Conservation (phyloP, 2,113 vertebrate genomes). For the Cyrtonyx montezumae region DNA sequence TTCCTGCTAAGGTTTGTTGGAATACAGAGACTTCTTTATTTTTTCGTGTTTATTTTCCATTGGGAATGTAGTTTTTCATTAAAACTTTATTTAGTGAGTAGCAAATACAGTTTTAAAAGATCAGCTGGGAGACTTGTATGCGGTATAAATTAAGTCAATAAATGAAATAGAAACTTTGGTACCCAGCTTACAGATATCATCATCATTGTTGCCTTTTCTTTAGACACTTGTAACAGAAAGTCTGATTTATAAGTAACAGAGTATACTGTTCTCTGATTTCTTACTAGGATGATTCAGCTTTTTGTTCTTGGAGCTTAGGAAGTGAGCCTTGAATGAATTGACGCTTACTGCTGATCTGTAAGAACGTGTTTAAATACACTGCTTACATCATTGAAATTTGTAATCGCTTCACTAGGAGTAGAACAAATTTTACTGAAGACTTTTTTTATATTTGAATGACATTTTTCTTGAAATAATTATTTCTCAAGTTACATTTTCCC, state of each 20-base stretch:
- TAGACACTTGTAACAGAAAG: neutral
- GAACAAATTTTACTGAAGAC: neutral
- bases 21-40: neutral
- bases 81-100: neutral
- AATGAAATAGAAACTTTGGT: neutral
- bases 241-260: neutral
- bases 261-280: conserved; percentile 35
- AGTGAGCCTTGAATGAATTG: conserved; percentile 21
- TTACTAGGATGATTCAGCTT: conserved; percentile 40
- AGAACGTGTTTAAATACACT: neutral
- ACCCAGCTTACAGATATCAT: neutral
- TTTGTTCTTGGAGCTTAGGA: conserved; percentile 3
- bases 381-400: conserved; percentile 25
- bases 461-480: neutral
- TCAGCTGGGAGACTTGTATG: neutral
- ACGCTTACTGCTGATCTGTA: neutral
- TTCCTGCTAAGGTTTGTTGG: neutral
- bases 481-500: neutral
- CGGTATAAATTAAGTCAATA: neutral
- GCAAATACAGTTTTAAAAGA: neutral
- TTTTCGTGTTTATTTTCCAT: neutral
- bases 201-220: conserved; percentile 23
- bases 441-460: conserved; percentile 2
- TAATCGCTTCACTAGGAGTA: neutral
- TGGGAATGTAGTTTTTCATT: neutral